Conservation (phyloP, 2,888 invertebrate species). For the Pteria penguin region DNA sequence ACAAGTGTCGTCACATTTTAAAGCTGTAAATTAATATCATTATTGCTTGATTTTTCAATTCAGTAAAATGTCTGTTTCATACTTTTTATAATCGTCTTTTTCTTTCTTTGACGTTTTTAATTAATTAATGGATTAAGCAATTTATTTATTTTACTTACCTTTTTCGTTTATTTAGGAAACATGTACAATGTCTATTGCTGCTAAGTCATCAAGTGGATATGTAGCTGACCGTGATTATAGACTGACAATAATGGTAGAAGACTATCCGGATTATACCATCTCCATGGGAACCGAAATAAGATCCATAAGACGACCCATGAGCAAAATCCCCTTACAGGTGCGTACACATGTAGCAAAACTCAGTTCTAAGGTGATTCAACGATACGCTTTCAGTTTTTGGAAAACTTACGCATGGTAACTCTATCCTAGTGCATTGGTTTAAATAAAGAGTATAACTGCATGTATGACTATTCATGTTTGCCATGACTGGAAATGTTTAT, state of each 20-base stretch:
- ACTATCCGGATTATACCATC: constrained; percentile 42
- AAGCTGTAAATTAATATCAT: no score
- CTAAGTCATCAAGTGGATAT: constrained; percentile 34
- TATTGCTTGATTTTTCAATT: no score
- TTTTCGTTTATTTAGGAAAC: constrained; percentile 13
- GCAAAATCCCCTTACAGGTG: constrained; percentile 50
- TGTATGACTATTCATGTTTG: no score
- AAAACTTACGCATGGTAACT: no score
- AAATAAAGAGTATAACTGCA: no score
- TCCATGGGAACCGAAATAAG: constrained; percentile 38
- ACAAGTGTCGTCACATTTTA: no score
- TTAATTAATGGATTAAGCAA: not conserved
- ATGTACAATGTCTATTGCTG: constrained; percentile 22
- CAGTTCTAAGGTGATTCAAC: no score
- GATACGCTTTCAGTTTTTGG: no score
- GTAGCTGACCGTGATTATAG: constrained; percentile 25
- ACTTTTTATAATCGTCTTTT: not conserved
- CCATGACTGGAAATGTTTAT: no score
- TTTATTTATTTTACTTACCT: no score
- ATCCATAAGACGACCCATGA: constrained; percentile 30
- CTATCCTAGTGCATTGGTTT: no score
- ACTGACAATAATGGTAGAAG: constrained; percentile 47
- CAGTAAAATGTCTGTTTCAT: not conserved
- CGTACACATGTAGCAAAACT: no score
- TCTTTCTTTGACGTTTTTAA: not conserved